phyloP scores from a whole-genome alignment of 2,888 invertebrate species.

The Limnephilus rhombicus region DNA sequence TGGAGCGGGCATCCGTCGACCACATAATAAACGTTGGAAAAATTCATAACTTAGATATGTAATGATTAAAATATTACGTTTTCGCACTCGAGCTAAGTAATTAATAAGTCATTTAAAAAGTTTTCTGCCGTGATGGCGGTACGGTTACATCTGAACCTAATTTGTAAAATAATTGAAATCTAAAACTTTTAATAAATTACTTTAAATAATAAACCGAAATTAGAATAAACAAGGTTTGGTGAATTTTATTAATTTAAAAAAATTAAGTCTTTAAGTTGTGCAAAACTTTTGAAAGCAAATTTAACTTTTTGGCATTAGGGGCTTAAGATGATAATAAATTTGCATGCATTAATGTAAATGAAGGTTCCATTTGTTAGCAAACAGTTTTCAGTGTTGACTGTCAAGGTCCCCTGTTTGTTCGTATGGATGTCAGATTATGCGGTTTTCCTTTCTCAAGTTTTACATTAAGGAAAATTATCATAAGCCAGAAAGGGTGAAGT shows the following conservation, averaged over 20 bases:
- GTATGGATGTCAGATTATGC: slow-evolving; percentile 14
- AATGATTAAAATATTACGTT: too few species aligned
- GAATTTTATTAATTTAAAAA: not conserved
- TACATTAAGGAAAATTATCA: not conserved
- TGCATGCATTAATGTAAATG: slow-evolving; percentile 53
- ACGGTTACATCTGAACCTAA: not conserved
- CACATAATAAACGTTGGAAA: too few species aligned
- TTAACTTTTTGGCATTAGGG: slow-evolving; percentile 38
- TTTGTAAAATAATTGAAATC: not conserved
- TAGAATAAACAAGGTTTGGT: not conserved
- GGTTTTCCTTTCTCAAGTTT: not conserved
- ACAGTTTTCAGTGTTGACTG: slow-evolving; percentile 45
- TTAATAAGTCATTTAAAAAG: too few species aligned
- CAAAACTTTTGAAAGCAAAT: slow-evolving; percentile 51
- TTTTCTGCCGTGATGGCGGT: too few species aligned
- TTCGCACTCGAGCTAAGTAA: too few species aligned
- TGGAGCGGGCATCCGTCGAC: too few species aligned
- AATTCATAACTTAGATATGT: too few species aligned
- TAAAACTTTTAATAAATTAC: not conserved
- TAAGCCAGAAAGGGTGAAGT: not conserved
- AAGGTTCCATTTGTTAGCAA: slow-evolving; percentile 56
- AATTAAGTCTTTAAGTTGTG: not conserved
- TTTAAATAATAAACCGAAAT: not conserved
- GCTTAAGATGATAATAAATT: not conserved
- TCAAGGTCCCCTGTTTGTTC: slow-evolving; percentile 29